Evolutionary conservation across 2,113 vertebrate genomes (phyloP).

Genomic region (Clupea harengus): DNA sequence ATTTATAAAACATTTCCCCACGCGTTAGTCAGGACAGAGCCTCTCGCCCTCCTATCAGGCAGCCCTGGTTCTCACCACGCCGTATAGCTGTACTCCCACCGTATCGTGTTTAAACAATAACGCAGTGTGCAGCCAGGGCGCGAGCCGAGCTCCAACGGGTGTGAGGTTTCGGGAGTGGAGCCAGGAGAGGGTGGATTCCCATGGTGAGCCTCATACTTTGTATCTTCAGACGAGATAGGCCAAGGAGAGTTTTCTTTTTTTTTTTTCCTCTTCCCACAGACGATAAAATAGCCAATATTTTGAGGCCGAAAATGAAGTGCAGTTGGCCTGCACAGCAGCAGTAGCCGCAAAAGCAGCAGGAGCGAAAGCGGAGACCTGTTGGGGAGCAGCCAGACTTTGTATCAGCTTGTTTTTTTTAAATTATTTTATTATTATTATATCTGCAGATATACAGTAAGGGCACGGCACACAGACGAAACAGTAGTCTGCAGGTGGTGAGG

Average conservation of each 20-base stretch:
- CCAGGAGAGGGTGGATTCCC: conserved; percentile 31
- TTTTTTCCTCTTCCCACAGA: background rate
- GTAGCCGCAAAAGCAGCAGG: background rate
- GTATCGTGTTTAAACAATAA: background rate
- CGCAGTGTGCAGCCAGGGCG: background rate
- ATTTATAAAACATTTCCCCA: background rate
- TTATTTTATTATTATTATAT: background rate
- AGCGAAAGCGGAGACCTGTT: background rate
- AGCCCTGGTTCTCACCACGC: background rate
- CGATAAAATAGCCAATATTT: background rate
- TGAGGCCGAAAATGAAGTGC: background rate
- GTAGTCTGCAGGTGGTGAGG: conserved; percentile 30
- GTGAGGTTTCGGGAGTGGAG: conserved; percentile 15
- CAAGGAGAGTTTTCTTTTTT: background rate
- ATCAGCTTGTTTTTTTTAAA: conserved; percentile 35
- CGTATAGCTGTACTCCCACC: background rate
- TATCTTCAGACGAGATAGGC: conserved; percentile 36
- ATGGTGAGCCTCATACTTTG: conserved; percentile 24
- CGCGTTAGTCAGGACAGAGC: too few species aligned
- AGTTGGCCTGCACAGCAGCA: background rate
- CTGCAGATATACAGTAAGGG: conserved; percentile 19
- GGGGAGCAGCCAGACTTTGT: background rate
- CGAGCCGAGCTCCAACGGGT: background rate
- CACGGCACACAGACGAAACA: conserved; percentile 39
- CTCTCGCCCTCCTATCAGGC: background rate